A percentile compares a stretch with the other conserved stretches of the same genome.
Evolutionary conservation across 1,140 invertebrate species (phyloP).

Genomic region (Lamellibrachia luymesi): DNA sequence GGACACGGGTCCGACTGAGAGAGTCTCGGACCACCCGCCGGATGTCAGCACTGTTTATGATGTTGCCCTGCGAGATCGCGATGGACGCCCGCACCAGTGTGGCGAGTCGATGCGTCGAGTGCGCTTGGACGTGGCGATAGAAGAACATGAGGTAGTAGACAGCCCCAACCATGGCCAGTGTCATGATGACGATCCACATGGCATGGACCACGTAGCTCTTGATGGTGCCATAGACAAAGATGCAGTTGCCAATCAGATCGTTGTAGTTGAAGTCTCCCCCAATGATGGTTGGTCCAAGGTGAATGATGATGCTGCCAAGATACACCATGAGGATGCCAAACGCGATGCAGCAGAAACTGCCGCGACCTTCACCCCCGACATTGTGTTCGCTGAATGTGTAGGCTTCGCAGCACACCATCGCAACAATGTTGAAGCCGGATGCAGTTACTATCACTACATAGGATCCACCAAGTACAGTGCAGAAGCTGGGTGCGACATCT

Average conservation of each 20-base stretch:
- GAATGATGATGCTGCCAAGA: constrained; percentile 52
- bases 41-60: constrained; percentile 14
- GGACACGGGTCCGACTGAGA: constrained; percentile 48
- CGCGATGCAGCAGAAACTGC: constrained; percentile 50
- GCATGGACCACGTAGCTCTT: constrained; percentile 54
- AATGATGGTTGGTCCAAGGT: constrained; percentile 56
- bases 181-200: constrained; percentile 55
- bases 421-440: constrained; percentile 54
- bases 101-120: constrained; percentile 49
- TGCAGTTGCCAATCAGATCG: constrained; percentile 51
- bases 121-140: constrained; percentile 51
- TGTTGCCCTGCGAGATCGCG: constrained; percentile 34
- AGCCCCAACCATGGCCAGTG: constrained; percentile 44
- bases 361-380: constrained; percentile 47
- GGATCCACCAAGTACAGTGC: constrained; percentile 47
- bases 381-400: constrained; percentile 55
- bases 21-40: constrained; percentile 38
- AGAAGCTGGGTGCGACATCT: constrained; percentile 43
- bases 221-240: constrained; percentile 50
- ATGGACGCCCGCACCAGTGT: constrained; percentile 52
- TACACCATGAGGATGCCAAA: constrained; percentile 56
- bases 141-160: constrained; percentile 50
- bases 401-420: constrained; percentile 55
- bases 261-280: constrained; percentile 55
- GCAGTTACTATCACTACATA: constrained; percentile 53